Conservation (phyloP, 2,797 vertebrate species). For the Dendrocincla fuliginosa region DNA sequence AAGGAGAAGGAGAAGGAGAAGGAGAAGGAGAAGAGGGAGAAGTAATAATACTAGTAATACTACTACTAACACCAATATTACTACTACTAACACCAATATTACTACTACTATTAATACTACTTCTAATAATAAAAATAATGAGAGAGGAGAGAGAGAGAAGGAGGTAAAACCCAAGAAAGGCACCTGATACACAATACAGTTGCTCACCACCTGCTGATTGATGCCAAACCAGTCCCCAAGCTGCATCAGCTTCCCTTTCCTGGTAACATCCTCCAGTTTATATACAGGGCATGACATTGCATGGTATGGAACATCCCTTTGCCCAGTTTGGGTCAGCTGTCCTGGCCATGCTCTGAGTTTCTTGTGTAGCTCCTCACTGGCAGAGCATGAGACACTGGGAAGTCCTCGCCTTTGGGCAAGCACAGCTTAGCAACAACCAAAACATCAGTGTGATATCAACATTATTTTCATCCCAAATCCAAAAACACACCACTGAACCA, state of each 20-base stretch:
- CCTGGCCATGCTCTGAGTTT: not conserved
- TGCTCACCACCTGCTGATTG: fast-evolving
- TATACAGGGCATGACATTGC: too few species aligned
- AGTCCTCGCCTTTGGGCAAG: not conserved
- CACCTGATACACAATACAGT: not conserved
- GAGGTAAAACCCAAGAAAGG: not conserved
- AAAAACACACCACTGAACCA: not conserved
- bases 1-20: too few species aligned
- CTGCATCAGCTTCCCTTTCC: not conserved
- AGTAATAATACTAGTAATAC: too few species aligned
- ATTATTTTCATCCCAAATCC: not conserved
- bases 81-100: too few species aligned
- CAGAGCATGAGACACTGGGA: not conserved
- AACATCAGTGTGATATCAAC: not conserved
- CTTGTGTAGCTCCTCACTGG: not conserved
- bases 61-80: too few species aligned
- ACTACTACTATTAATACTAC: not conserved
- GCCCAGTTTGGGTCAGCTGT: not conserved
- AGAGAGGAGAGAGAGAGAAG: too few species aligned
- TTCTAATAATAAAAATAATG: too few species aligned
- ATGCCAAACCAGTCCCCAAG: not conserved
- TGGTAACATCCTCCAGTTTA: not conserved
- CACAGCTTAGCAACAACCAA: not conserved
- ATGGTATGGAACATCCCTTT: not conserved
- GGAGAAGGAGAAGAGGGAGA: too few species aligned